These are phyloP conservation scores for Ornithoptera alexandrae DNA, from an alignment of 2,888 invertebrate species.

Conservation along the genomic window DNA sequence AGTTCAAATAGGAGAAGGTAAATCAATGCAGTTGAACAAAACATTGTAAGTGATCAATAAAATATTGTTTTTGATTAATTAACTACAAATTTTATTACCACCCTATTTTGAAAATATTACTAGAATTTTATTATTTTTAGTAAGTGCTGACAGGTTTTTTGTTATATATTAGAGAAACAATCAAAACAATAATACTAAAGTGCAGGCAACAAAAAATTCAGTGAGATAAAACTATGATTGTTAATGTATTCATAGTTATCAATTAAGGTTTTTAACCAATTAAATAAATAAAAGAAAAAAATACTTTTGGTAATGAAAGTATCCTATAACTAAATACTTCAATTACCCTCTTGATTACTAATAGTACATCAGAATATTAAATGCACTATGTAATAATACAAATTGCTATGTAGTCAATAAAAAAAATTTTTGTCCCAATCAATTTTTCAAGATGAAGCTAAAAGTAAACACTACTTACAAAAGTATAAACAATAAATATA, in stretches of 20 bases:
- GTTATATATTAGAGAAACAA: too few relatives aligned
- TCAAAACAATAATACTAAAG: too few relatives aligned
- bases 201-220: too few relatives aligned
- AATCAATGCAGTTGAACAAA: constrained; percentile 65
- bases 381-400: not conserved
- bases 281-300: not conserved
- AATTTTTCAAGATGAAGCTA: not conserved
- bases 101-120: not conserved
- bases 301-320: too few relatives aligned
- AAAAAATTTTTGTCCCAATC: not conserved
- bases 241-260: too few relatives aligned
- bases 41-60: constrained; percentile 66
- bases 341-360: not conserved
- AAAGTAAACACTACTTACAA: not conserved
- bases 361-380: not conserved
- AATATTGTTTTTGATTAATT: constrained; percentile 49
- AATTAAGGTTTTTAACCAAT: not conserved
- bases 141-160: not conserved
- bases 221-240: too few relatives aligned
- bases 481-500: not conserved
- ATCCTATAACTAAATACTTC: not conserved
- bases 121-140: not conserved
- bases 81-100: constrained; percentile 31
- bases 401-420: not conserved
- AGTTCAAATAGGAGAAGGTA: constrained; percentile 51